Conservation (phyloP, 2,888 invertebrate species). For the Drosophila kuntzei region DNA sequence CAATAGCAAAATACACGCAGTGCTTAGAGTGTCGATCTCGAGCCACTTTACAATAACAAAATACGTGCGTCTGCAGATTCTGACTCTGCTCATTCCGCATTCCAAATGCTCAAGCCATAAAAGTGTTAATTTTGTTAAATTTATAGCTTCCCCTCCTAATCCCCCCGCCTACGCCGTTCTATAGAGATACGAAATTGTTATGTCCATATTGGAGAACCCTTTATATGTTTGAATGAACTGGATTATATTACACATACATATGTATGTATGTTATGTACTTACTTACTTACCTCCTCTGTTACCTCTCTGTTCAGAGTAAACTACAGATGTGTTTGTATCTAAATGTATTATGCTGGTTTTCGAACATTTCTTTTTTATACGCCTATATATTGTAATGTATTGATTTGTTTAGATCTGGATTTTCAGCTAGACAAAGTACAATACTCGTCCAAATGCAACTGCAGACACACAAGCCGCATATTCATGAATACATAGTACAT, state of each 20-base stretch:
- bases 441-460: constrained; percentile 45
- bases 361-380: constrained; percentile 75
- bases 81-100: no score
- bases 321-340: constrained; percentile 7
- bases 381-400: constrained; percentile 60
- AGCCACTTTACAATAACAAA: no score
- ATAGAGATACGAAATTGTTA: no score
- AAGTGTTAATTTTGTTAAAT: no score
- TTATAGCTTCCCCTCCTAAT: no score
- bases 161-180: no score
- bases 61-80: no score
- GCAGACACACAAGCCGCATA: constrained; percentile 17
- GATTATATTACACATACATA: constrained; percentile 1
- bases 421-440: constrained; percentile 41
- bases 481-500: constrained; percentile 2
- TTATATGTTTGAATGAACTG: constrained; percentile 3
- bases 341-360: constrained; percentile 55
- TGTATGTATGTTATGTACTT: neutral
- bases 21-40: no score
- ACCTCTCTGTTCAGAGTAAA: constrained; percentile 3
- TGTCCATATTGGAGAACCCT: no score
- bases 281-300: neutral
- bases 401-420: constrained; percentile 55
- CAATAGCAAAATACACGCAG: no score
- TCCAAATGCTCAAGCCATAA: no score